phyloP scores from a whole-genome alignment of 2,113 vertebrate species.

The Xiphophorus couchianus region DNA sequence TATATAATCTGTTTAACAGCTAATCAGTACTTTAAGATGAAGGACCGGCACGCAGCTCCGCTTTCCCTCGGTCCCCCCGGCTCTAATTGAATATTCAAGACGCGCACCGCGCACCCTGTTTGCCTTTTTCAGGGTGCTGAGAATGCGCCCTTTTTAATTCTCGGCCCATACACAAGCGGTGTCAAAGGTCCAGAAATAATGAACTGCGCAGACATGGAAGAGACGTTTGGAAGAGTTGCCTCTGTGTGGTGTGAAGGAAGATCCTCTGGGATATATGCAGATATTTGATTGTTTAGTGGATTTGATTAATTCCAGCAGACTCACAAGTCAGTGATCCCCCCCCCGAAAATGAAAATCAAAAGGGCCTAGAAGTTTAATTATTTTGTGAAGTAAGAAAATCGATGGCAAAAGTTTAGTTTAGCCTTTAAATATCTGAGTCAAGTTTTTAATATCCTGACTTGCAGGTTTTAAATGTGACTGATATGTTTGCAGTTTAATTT shows the following conservation, averaged over 20 bases:
- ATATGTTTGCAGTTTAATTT: too few relatives aligned
- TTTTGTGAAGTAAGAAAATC: neutral
- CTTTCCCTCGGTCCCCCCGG: constrained; percentile 40
- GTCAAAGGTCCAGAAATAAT: constrained; percentile 95
- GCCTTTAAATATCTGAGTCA: neutral
- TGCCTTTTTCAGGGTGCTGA: constrained; percentile 73
- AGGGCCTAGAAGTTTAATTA: neutral
- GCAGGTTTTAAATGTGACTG: too few relatives aligned
- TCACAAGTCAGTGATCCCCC: neutral
- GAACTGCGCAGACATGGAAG: constrained; percentile 93
- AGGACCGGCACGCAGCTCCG: constrained; percentile 70
- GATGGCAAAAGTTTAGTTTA: neutral
- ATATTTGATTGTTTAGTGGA: neutral
- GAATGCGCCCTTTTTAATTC: constrained; percentile 80
- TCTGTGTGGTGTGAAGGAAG: constrained; percentile 21
- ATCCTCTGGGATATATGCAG: neutral
- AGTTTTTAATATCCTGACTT: neutral
- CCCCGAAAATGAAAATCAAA: neutral
- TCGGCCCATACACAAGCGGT: constrained; percentile 86
- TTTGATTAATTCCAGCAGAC: neutral
- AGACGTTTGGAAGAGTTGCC: constrained; percentile 82
- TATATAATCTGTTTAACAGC: constrained; percentile 73
- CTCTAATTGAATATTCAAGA: constrained; percentile 77
- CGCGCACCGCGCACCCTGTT: constrained; percentile 64
- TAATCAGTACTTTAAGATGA: constrained; percentile 74